These are phyloP conservation scores for Sparidentex hasta DNA, from an alignment of 2,797 vertebrate species.

Conservation along the genomic window DNA sequence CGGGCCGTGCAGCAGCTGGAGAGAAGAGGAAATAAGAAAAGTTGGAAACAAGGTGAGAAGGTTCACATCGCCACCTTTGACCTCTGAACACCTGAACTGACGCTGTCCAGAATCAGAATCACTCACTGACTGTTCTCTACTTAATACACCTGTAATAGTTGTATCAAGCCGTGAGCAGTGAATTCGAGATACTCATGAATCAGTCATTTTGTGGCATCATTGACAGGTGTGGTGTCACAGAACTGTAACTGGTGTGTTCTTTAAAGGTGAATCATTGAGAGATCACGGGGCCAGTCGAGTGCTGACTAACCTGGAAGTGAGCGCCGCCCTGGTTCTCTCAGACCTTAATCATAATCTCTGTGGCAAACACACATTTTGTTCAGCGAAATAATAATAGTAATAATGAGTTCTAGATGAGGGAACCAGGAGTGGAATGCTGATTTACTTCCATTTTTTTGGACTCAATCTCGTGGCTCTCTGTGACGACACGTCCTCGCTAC, in stretches of 20 bases:
- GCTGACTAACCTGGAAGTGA: too few relatives aligned
- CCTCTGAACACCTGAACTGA: slow-evolving; percentile 42
- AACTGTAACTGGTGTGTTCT: neutral
- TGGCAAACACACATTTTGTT: too few relatives aligned
- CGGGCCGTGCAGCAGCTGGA: slow-evolving; percentile 69
- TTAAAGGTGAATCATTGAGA: neutral
- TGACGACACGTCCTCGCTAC: neutral
- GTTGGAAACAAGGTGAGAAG: slow-evolving; percentile 45
- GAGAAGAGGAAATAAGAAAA: slow-evolving; percentile 63
- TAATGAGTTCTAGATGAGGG: too few relatives aligned
- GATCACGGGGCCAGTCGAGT: too few relatives aligned
- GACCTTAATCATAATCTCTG: too few relatives aligned
- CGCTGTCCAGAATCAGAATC: slow-evolving; percentile 29
- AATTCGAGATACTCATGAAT: slow-evolving; percentile 5
- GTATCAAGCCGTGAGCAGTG: slow-evolving; percentile 6
- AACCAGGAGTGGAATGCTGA: too few relatives aligned
- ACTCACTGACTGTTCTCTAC: slow-evolving; percentile 1
- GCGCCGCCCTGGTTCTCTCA: too few relatives aligned
- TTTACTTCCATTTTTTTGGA: too few relatives aligned
- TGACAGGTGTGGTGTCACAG: neutral
- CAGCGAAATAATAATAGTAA: too few relatives aligned
- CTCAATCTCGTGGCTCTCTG: too few relatives aligned
- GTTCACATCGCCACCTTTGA: slow-evolving; percentile 41
- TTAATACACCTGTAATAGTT: slow-evolving; percentile 9
- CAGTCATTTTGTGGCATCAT: neutral